Evolutionary conservation across 2,797 vertebrate species (phyloP), one percentile per base, ranked within the genome.

Genomic region (Thalassophryne amazonica): DNA sequence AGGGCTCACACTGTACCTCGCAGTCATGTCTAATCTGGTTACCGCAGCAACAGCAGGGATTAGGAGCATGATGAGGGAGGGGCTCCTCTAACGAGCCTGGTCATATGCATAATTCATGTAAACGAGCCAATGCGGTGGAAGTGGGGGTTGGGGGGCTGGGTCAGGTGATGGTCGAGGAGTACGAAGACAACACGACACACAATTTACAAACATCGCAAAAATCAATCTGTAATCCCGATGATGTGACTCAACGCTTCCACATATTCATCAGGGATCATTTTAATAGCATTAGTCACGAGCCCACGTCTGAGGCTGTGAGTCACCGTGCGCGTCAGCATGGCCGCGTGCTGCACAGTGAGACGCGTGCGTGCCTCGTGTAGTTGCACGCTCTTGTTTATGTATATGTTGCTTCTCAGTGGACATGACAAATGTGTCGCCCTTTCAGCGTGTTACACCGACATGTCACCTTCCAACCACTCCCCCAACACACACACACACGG

Each of bases 21-120:
- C 49, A 61, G 72, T 78, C 75, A 78, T 50, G 69, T 86, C 73
- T 86, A 79, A 86, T 88, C 80, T 83, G 78, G 80, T 90, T 84
- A 81, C 83, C 48, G 46, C 21, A 36, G 85, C 77, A 83, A 86
- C 79, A 37, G 73, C 56, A 69, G 67, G 81, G 85, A 88, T 89
- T 86, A 87, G 57, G 60, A 60, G 60, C 4, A 14, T 65, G 73
- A 71, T 58, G 63, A 73, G 81, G 77, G 80, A 78, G 73, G 83
- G 64, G 72, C 65, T 69, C 43, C 40, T 76, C 69, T 80, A 88
- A 88, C 60, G 66, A 88, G 81, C 78, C 68, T 58, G 69, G 70
- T 84, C 76, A 79, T 84, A 84, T 88, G 69, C 78, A 88, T 85
- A 87, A 88, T 87, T 81, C 77, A 89, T 88, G 83, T 78, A 85